A percentile compares a stretch with the other conserved stretches of the same genome.
phyloP scores from a whole-genome alignment of 2,797 vertebrate species.

The Lithobates pipiens region DNA sequence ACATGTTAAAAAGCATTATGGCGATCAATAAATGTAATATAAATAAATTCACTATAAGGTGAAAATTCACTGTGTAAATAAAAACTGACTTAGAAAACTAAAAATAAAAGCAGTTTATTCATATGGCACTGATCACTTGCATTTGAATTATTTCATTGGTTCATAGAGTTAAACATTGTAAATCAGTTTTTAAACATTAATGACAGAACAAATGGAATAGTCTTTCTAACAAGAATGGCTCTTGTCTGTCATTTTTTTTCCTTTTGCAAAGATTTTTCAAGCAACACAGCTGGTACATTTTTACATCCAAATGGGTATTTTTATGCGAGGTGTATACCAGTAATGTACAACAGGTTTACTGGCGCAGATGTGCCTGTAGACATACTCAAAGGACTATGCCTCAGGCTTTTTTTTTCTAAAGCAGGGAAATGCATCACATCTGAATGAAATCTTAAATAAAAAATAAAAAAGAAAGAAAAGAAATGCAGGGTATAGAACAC shows the following conservation, averaged over 20 bases:
- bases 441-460: slow-evolving; percentile 24
- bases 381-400: slow-evolving; percentile 52
- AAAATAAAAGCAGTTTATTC: not conserved
- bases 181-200: not conserved
- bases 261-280: slow-evolving; percentile 12
- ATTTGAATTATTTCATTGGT: not conserved
- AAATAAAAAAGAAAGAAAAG: slow-evolving; percentile 38
- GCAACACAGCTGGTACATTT: slow-evolving; percentile 44
- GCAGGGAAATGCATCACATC: slow-evolving; percentile 42
- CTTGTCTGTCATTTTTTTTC: not conserved
- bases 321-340: slow-evolving; percentile 32
- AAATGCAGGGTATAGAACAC: slow-evolving; percentile 25
- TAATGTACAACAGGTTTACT: slow-evolving; percentile 53
- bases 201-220: not conserved
- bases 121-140: not conserved
- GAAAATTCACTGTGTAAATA: too few relatives aligned
- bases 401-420: slow-evolving; percentile 31
- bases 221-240: not conserved
- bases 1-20: too few relatives aligned
- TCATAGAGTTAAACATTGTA: not conserved
- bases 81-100: too few relatives aligned
- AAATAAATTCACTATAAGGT: too few relatives aligned
- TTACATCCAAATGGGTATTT: slow-evolving; percentile 46
- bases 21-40: too few relatives aligned
- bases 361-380: slow-evolving; percentile 45